Evolutionary conservation across 2,888 invertebrate genomes (phyloP).

Genomic region (Endotricha flammealis): DNA sequence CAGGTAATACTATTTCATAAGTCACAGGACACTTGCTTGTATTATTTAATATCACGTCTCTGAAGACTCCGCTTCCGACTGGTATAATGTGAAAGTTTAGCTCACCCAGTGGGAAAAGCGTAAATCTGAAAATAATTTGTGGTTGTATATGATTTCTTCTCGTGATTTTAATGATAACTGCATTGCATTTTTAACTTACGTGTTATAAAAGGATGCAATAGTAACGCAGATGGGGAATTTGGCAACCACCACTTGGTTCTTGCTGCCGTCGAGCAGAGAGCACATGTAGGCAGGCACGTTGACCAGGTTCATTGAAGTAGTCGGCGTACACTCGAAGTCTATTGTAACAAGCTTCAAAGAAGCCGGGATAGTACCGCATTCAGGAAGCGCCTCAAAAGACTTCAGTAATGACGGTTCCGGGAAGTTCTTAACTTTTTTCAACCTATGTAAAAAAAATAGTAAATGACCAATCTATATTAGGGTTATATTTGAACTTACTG

Average conservation of each 20-base stretch:
- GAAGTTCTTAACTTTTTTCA: slow-evolving; percentile 67
- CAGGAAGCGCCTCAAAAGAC: slow-evolving; percentile 50
- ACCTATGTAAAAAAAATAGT: slow-evolving; percentile 35
- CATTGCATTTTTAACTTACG: slow-evolving; percentile 45
- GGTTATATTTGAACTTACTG: too few relatives aligned
- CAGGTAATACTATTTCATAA: slow-evolving; percentile 61
- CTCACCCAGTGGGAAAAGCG: slow-evolving; percentile 75
- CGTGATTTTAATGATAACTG: too few relatives aligned
- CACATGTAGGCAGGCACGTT: slow-evolving; percentile 64
- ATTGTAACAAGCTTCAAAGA: slow-evolving; percentile 41
- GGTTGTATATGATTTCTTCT: too few relatives aligned
- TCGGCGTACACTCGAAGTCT: slow-evolving; percentile 62
- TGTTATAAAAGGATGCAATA: slow-evolving; percentile 69
- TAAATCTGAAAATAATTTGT: slow-evolving; percentile 59
- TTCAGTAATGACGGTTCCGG: slow-evolving; percentile 58
- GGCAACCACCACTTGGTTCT: slow-evolving; percentile 64
- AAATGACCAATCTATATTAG: too few relatives aligned
- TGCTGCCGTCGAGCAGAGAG: slow-evolving; percentile 62
- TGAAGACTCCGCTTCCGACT: slow-evolving; percentile 67
- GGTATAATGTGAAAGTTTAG: slow-evolving; percentile 79
- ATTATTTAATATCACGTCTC: slow-evolving; percentile 78
- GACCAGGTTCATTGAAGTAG: slow-evolving; percentile 55
- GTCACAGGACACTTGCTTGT: slow-evolving; percentile 78
- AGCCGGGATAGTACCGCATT: slow-evolving; percentile 53
- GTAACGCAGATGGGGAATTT: slow-evolving; percentile 64